Percentiles rank a stretch among this genome's conserved stretches.
Conservation (phyloP, 2,888 invertebrate genomes). For the Pilophorus perplexus region DNA sequence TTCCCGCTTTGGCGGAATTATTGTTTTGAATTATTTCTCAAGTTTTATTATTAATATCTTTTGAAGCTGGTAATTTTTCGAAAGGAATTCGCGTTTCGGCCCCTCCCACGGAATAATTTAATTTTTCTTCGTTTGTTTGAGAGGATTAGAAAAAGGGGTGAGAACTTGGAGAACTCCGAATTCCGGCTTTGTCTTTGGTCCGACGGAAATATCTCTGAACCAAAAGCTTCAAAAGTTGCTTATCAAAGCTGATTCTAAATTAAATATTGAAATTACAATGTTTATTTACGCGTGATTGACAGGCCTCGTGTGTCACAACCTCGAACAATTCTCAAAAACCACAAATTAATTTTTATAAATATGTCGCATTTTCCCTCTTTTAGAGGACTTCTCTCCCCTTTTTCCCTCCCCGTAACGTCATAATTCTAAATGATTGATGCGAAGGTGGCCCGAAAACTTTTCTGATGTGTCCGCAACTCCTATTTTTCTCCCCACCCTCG, state of each 20-base stretch:
- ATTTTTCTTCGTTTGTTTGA: conserved; percentile 23
- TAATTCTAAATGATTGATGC: not conserved
- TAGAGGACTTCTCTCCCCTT: not conserved
- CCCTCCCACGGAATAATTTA: conserved; percentile 24
- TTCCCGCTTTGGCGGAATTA: conserved; percentile 11
- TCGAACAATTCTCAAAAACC: no score
- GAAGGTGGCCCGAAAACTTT: not conserved
- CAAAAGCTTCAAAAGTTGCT: no score
- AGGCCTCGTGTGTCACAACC: no score
- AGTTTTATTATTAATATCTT: conserved; percentile 38
- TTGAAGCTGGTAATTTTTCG: conserved; percentile 24
- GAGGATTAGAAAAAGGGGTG: not conserved
- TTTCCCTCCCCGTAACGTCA: not conserved
- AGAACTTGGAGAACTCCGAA: not conserved
- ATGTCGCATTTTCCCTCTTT: not conserved
- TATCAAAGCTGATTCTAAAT: no score
- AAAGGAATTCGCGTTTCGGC: conserved; percentile 12
- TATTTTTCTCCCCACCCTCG: not conserved
- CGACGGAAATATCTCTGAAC: no score
- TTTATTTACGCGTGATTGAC: no score
- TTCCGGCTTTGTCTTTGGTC: not conserved
- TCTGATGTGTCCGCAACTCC: no score
- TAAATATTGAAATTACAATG: no score
- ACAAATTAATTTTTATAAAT: not conserved
- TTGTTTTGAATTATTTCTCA: conserved; percentile 41